Base-by-base conservation (phyloP, 1,140 invertebrate species). In the Cryptotermes secundus region DNA sequence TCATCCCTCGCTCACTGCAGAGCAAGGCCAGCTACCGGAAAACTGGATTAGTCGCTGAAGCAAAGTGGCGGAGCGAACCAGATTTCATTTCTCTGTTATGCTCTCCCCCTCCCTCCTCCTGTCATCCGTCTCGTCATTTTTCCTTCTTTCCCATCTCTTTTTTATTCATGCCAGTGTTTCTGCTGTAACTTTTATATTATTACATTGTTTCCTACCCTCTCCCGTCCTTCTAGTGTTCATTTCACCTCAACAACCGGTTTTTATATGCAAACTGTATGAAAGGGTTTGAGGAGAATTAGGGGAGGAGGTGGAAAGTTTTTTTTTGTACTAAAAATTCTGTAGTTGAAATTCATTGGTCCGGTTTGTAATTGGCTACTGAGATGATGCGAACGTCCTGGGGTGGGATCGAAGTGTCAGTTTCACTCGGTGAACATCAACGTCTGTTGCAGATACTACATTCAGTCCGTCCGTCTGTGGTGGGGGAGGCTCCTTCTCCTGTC, bases 1-100 rank as follows among this genome's bases (percentile, higher is more conserved):
- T 31, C 38, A 82, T 82, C 38, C 81, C n/a, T 45, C 81, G 35
- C 81, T 45, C 81, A 16, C 36, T 24, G 24, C 6, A 38, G 24
- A 36, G 26, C 80, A 36, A n/a, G 80, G 80, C 80, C 22, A 36
- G 34, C 38, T 24, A 42, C 79, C 83, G 83, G 83, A 85, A 85
- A 85, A 85, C 83, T 80, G 85, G 85, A 85, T 85, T 85, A 85
- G 36, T 49, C 83, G 38, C 42, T 79, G 83, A 82, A 84, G 85
- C 83, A 82, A 85, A 85, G 85, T 85, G 85, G 31, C 65, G 72
- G 83, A 85, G 83, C 85, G 82, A n/a, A 45, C 72, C 84, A 80
- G 84, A 84, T 84, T 84, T 84, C 84, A 84, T 84, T 81, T 80
- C 83, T 38, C 80, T 80, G 34, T 38, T 80, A 3, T 83, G 10